phyloP scores from a whole-genome alignment of 1,140 invertebrate species.

The Lerema accius region DNA sequence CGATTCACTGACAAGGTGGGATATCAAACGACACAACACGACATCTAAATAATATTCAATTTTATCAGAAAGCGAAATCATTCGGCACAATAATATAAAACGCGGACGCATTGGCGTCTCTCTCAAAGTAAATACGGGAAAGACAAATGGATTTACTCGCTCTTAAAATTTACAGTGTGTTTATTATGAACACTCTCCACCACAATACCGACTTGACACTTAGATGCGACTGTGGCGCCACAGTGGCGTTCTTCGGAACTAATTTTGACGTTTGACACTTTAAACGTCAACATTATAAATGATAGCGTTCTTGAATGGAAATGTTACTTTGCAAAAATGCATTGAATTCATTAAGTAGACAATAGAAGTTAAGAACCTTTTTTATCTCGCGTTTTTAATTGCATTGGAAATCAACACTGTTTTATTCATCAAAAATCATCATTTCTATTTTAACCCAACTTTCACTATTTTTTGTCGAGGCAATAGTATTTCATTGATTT shows the following conservation, averaged over 20 bases:
- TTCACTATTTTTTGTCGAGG: too few relatives aligned
- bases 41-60: slow-evolving; percentile 40
- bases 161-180: slow-evolving; percentile 71
- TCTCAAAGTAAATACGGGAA: slow-evolving; percentile 64
- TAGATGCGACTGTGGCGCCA: slow-evolving; percentile 10
- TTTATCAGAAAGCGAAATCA: slow-evolving; percentile 40
- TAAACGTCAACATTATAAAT: neutral
- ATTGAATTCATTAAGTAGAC: too few relatives aligned
- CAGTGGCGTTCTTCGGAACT: slow-evolving; percentile 31
- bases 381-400: too few relatives aligned
- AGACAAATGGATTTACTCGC: slow-evolving; percentile 81
- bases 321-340: too few relatives aligned
- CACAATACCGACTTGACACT: neutral
- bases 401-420: too few relatives aligned
- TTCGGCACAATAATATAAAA: slow-evolving; percentile 46
- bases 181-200: slow-evolving; percentile 55
- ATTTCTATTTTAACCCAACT: too few relatives aligned
- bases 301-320: too few relatives aligned
- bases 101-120: slow-evolving; percentile 43
- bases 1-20: slow-evolving; percentile 1
- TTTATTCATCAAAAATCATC: too few relatives aligned
- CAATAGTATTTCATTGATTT: too few relatives aligned
- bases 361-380: too few relatives aligned
- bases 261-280: neutral
- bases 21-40: slow-evolving; percentile 23